Base-by-base conservation (phyloP, 1,140 invertebrate species). In the Ceratoteleas bidentatus region DNA sequence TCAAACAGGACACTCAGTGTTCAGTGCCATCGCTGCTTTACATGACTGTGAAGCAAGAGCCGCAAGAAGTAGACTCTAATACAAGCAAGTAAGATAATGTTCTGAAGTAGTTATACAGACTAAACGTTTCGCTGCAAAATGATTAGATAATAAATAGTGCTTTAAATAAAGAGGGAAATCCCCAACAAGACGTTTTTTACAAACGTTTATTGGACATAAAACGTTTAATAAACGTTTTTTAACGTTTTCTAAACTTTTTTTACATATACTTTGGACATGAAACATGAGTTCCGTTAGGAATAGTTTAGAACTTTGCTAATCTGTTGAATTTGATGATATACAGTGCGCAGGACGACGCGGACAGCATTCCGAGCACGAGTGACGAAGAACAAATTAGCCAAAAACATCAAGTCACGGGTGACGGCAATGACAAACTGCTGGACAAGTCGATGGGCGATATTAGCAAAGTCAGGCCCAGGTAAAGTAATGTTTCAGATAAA, bases 21-120 rank as follows among this genome's bases (percentile, higher is more conserved):
- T 84, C 88, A 61, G 62, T 87, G 47, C 82, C 87, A 54, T 74
- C 86, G 15, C 75, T 87, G 56, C 79, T 87, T 56, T 88, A 88
- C 74, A 91, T 92, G 90, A 90, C 90, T 53, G 90, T 92, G 9
- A 92, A 92, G 75, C 90, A 91, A 69, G 90, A 92, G 78, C 90
- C 90, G 0, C 88, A 89, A 64, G 90, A 91, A 73, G 85, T 90
- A 70, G 90, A 91, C 62, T 89, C 74, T 3, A 83, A 78, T 43
- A 40, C 69, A 32, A 68, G 53, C 72, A 83, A 73, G 80, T 83
- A 3, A 77, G 49, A 43, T 43, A 6, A 2, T 49, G 1, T 49
- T 11, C 47, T 13, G 40, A 43, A 43, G 40, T 10, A 43, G 8
- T 43, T 43, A 9, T 2, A 10, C 1, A 43, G n/a, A 10, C n/a